Evolutionary conservation across 2,797 vertebrate species (phyloP).

Genomic region (Melanotaenia trifasciata): DNA sequence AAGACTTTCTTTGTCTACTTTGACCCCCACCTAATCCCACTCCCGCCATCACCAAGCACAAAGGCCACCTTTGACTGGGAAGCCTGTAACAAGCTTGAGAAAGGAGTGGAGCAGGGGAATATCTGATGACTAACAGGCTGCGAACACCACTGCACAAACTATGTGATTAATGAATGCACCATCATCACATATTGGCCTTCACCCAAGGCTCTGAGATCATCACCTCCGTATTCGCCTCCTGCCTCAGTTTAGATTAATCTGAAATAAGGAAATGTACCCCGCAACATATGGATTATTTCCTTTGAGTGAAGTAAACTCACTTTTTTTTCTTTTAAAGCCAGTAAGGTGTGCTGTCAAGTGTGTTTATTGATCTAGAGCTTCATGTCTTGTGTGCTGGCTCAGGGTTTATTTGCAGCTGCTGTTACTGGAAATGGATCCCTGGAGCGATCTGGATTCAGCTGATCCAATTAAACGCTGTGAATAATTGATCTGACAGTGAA

Average conservation of each 20-base stretch:
- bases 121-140: constrained; percentile 82
- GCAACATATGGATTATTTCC: constrained; percentile 24
- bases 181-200: constrained; percentile 70
- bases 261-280: constrained; percentile 22
- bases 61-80: constrained; percentile 76
- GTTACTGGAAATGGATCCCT: constrained; percentile 81
- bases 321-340: constrained; percentile 47
- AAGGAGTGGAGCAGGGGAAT: constrained; percentile 62
- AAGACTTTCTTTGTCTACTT: constrained; percentile 54
- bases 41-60: constrained; percentile 45
- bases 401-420: constrained; percentile 80
- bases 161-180: constrained; percentile 78
- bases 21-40: constrained; percentile 26
- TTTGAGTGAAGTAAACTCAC: constrained; percentile 33
- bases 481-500: constrained; percentile 86
- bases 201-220: constrained; percentile 57
- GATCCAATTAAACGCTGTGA: constrained; percentile 84
- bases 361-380: constrained; percentile 68
- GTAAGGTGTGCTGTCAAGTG: constrained; percentile 56
- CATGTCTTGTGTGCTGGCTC: constrained; percentile 71
- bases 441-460: constrained; percentile 80
- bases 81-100: constrained; percentile 61
- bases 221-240: constrained; percentile 31
- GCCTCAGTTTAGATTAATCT: constrained; percentile 27
- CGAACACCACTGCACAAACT: constrained; percentile 67